These are phyloP conservation scores for Dromius quadrimaculatus DNA, from an alignment of 2,888 invertebrate species.

Conservation along the genomic window DNA sequence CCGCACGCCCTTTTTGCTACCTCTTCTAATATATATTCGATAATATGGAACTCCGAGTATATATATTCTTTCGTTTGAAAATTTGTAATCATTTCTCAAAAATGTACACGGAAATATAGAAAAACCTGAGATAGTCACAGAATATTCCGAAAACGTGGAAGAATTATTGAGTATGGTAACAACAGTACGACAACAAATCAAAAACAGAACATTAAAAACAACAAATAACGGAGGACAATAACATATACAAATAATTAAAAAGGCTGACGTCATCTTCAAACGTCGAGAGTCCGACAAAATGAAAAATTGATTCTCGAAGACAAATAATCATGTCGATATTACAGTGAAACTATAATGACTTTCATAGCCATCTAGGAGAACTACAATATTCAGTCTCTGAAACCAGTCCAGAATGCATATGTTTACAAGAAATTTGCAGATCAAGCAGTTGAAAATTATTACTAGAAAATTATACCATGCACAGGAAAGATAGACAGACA, in stretches of 20 bases:
- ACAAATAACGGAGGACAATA: not conserved
- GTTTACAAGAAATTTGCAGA: not conserved
- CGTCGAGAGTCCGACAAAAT: too few relatives aligned
- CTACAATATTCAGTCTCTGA: not conserved
- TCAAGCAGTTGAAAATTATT: not conserved
- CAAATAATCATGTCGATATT: too few relatives aligned
- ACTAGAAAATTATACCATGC: not conserved
- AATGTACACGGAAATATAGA: not conserved
- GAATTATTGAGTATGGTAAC: not conserved
- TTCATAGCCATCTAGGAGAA: not conserved
- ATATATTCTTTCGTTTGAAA: not conserved
- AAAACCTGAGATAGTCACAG: not conserved
- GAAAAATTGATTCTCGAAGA: too few relatives aligned
- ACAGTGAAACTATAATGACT: slow-evolving; percentile 6
- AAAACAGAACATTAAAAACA: not conserved
- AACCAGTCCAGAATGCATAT: not conserved
- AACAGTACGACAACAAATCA: not conserved
- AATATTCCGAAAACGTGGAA: not conserved
- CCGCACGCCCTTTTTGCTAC: too few relatives aligned
- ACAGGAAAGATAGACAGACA: slow-evolving; percentile 1
- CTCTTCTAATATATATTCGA: too few relatives aligned
- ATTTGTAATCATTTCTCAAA: not conserved
- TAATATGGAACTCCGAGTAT: too few relatives aligned
- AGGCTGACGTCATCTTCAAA: not conserved
- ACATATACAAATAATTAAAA: not conserved